Base-by-base conservation (phyloP, 1,140 invertebrate genomes). In the Campodea augens region DNA sequence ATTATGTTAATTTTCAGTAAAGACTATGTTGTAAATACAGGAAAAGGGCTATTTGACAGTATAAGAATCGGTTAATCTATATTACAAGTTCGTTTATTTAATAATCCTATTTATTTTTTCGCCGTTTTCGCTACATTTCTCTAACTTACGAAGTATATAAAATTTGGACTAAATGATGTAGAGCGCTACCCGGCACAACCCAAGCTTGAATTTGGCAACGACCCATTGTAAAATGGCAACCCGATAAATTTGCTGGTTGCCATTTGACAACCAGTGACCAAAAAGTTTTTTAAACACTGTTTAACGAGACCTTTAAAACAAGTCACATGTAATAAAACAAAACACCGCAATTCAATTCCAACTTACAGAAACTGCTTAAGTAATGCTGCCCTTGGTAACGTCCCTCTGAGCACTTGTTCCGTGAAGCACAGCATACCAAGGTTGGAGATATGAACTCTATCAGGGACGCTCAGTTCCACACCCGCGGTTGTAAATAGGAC, bases 381-480 rank as follows among this genome's bases (percentile, higher is more conserved):
- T 1, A 43, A 41, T 27, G 22, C 37, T 37, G 23, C 47, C 46
- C 20, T 50, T 36, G 2, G 51, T 49, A 43, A 54, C 46, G 54
- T 52, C 45, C 59, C 54, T 49, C 72, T 60, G 24, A 75, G 58
- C 5, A 70, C 61, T 53, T 74, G 63, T 56, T 80, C 72, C 1
- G 75, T 71, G 56, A 72, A 77, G 46, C 73, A 72, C 54, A 78
- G 69, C 5, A 82, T 61, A 38, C 71, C 72, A 49, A 82, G 65
- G 58, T 79, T 78, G 12, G 76, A 72, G 39, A 81, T 65, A 55
- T 78, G 71, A 47, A 74, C 71, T 53, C 71, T 72, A 42, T 78
- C 75, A 15, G 68, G 61, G 40, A 68, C 60, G 25, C 68, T 68
- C 48, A 79, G 61, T 44, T 81, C 73, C 29, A 55, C 57, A 20